Base-by-base conservation (phyloP, 2,113 vertebrate genomes). In the Sula dactylatra region DNA sequence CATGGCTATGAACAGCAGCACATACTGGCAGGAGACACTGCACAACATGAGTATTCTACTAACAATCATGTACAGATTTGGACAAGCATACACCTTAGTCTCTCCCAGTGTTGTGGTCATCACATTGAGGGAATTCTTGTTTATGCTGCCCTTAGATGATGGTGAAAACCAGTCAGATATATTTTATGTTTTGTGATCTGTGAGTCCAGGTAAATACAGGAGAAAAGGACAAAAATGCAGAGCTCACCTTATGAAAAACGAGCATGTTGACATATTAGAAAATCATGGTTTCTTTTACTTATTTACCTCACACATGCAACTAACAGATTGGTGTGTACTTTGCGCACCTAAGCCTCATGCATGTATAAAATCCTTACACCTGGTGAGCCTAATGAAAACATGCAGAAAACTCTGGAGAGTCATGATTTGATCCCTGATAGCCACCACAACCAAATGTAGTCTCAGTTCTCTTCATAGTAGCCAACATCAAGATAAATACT, bases 291-390 rank as follows among this genome's bases (percentile, higher is more conserved):
- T 64, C 5, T 76, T 93, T 73, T 17, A 56, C 1, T 55, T 5
- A 15, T 73, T 65, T 54, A 40, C 34, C 3, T 64, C 13, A 32
- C 16, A 15, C 7, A n/a, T 19, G 13, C 8, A 47, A 31, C 14
- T 67, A 20, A 54, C 7, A 24, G 11, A 8, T 38, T 18, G 11
- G 2, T 50, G 24, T 25, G 29, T 14, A 18, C 88, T 71, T 84
- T 74, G 6, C 2, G 2, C 2, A 26, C 1, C 20, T 55, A 67
- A 64, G 5, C 16, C 4, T 36, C 17, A 11, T 42, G 12, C 3
- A 2, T 6, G 0, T 29, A 13, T 20, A 42, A 86, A 86, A 22
- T 2, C 2, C 7, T 56, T 50, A 44, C 5, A 77, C 0, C 11
- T 49, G 22, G 1, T 38, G 4, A 78, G 2, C 8, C 32, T 74